Conservation (phyloP, 2,797 vertebrate genomes). For the Atherinosoma microstoma region DNA sequence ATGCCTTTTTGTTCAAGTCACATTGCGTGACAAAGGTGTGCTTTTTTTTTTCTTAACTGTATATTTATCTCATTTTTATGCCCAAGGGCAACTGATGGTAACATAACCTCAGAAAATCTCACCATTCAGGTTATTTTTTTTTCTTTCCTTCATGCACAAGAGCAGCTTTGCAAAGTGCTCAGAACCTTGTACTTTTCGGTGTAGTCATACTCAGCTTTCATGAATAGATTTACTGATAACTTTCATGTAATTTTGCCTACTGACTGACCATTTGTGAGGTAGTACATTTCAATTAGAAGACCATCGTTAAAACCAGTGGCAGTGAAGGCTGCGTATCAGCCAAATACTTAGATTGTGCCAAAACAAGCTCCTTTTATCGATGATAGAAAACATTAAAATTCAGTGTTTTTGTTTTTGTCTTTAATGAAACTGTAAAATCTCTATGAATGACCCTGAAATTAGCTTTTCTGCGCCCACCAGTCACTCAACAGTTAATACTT, state of each 20-base stretch:
- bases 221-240: constrained; percentile 8
- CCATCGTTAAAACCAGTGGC: constrained; percentile 29
- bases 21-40: constrained; percentile 74
- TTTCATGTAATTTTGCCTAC: not conserved
- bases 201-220: not conserved
- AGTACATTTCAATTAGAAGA: constrained; percentile 24
- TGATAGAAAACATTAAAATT: not conserved
- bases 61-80: constrained; percentile 66
- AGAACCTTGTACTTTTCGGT: not conserved
- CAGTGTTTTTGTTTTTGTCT: not conserved
- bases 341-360: constrained; percentile 28
- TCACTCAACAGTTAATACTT: constrained; percentile 73
- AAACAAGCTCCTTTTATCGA: constrained; percentile 19
- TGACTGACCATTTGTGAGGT: constrained; percentile 9
- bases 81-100: constrained; percentile 63
- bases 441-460: constrained; percentile 22
- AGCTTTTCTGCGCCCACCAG: constrained; percentile 18
- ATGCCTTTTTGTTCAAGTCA: constrained; percentile 56
- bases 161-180: constrained; percentile 18
- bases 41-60: constrained; percentile 56
- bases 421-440: constrained; percentile 8
- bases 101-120: constrained; percentile 70
- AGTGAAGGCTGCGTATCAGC: constrained; percentile 15
- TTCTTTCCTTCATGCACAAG: constrained; percentile 38
- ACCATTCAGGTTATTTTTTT: constrained; percentile 71